These are phyloP conservation scores for Theristus sp. DNA, from an alignment of 2,888 invertebrate species.

Conservation along the genomic window DNA sequence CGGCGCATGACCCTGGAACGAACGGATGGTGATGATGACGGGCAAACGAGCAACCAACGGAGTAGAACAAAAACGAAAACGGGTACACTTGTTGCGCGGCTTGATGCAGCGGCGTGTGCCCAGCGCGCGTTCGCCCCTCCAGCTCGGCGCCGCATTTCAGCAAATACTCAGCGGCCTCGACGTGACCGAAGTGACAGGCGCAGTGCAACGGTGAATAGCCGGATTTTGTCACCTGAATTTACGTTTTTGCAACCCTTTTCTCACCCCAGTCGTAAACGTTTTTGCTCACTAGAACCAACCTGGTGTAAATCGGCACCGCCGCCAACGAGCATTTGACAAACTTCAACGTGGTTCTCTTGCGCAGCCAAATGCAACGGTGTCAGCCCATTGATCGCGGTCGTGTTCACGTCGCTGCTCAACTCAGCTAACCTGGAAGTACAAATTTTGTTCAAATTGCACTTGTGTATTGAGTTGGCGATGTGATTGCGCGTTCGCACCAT, in stretches of 20 bases:
- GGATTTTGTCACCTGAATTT: no score
- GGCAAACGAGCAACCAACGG: no score
- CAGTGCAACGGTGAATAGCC: neutral
- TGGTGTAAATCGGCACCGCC: neutral
- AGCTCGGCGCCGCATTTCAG: neutral
- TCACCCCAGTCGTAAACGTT: no score
- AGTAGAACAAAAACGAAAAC: no score
- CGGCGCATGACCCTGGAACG: neutral
- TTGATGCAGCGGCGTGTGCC: neutral
- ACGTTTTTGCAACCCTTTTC: no score
- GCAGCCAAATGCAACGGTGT: neutral
- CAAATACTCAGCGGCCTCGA: neutral
- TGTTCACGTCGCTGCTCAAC: neutral
- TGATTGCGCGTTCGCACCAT: neutral
- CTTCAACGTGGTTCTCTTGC: neutral
- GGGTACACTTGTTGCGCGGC: neutral
- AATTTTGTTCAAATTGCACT: no score
- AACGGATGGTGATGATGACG: no score
- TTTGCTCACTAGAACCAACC: no score
- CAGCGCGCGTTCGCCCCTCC: neutral
- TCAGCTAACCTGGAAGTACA: neutral
- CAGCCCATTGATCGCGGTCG: neutral
- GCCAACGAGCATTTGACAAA: neutral
- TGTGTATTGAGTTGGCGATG: neutral
- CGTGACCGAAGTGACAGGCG: neutral